These are phyloP conservation scores for Macropus fuliginosus DNA, from an alignment of 2,797 vertebrate genomes.

Conservation along the genomic window DNA sequence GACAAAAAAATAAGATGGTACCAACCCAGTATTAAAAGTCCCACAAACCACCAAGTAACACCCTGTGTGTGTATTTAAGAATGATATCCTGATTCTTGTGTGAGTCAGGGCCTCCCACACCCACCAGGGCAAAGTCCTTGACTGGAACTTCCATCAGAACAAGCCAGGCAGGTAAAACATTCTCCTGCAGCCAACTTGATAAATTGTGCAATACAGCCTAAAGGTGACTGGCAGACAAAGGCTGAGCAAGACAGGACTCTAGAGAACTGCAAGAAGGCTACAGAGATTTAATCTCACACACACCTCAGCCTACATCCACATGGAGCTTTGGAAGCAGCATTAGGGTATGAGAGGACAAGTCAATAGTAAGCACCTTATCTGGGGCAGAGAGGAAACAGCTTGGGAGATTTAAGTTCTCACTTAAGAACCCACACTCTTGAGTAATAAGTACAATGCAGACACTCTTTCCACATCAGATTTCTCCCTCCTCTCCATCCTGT, in stretches of 20 bases:
- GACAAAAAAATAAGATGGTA: conserved; percentile 36
- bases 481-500: not conserved
- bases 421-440: conserved; percentile 43
- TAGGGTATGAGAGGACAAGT: not conserved
- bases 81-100: not conserved
- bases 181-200: conserved; percentile 42
- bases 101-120: conserved; percentile 75
- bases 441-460: not conserved
- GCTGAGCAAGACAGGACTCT: not conserved
- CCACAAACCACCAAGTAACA: not conserved
- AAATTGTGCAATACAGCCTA: conserved; percentile 8
- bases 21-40: not conserved
- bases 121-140: conserved; percentile 53
- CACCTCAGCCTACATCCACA: not conserved
- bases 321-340: not conserved
- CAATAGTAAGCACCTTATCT: not conserved
- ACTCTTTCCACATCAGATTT: not conserved
- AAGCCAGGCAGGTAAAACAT: conserved; percentile 66
- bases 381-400: not conserved
- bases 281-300: not conserved
- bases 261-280: not conserved
- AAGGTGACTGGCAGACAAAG: conserved; percentile 21
- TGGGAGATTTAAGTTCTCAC: conserved; percentile 20
- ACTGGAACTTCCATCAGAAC: conserved; percentile 66
- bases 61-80: not conserved